Conservation (phyloP, 2,113 vertebrate genomes). For the Passerina amoena region DNA sequence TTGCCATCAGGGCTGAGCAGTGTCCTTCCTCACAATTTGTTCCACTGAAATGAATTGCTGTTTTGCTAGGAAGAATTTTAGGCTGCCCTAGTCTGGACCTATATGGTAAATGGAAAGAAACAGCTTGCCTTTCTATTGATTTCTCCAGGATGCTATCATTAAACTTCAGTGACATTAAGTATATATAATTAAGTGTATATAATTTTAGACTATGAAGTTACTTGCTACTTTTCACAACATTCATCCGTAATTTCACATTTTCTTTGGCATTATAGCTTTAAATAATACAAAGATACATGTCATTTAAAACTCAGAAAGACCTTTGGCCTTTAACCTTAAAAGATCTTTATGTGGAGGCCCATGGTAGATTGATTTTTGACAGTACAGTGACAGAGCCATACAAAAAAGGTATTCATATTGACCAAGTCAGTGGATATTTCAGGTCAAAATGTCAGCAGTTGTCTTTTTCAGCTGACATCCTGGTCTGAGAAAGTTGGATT, state of each 20-base stretch:
- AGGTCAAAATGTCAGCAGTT: conserved; percentile 74
- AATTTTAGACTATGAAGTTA: not conserved
- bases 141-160: not conserved
- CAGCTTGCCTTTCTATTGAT: not conserved
- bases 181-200: not conserved
- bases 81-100: not conserved
- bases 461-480: conserved; percentile 67
- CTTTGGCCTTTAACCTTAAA: conserved; percentile 70
- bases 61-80: not conserved
- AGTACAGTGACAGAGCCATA: conserved; percentile 63
- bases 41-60: not conserved
- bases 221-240: not conserved
- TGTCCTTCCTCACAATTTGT: not conserved
- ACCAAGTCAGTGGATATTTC: conserved; percentile 62
- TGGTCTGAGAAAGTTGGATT: conserved; percentile 16
- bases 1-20: not conserved
- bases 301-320: conserved; percentile 62
- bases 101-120: not conserved
- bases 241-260: not conserved
- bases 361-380: conserved; percentile 72
- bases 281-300: conserved; percentile 55
- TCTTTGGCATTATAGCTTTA: conserved; percentile 49
- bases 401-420: conserved; percentile 73
- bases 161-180: not conserved
- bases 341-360: conserved; percentile 66